Base-by-base conservation (phyloP, 2,113 vertebrate genomes). In the Syrrhaptes paradoxus region DNA sequence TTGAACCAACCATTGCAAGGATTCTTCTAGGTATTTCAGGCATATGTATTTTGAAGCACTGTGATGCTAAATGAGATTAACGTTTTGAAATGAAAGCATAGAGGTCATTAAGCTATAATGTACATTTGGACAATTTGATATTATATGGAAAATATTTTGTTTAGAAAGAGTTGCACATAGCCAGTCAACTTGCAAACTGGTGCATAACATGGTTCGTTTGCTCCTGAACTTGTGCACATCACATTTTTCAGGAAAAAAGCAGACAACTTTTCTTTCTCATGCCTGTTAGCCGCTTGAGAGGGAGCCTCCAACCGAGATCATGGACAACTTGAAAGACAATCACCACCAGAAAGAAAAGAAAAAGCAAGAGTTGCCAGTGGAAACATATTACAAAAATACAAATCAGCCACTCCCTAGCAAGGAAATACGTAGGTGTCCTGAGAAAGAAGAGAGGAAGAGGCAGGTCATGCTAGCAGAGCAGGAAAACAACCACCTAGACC, bases 161-260 rank as follows among this genome's bases (percentile, higher is more conserved):
- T 82, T 67, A 48, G 11, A 5, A 80, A 17, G 29, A 72, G 34
- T 25, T 76, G 58, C 36, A 43, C 22, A 7, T 2, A 52, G 66
- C 9, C 71, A 58, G 43, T 6, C 43, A 57, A 29, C n/a, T 67
- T 32, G 26, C 65, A n/a, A 55, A 45, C 21, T 14, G 18, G 36
- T 8, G 48, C 45, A 5, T 12, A 38, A 21, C 7, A 6, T 1
- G 13, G 21, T 28, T 26, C 0, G 1, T 45, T 81, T 73, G 28
- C 59, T 77, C 52, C 24, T 51, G 8, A 49, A 41, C 43, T 15
- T 34, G 17, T 11, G 32, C 59, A 52, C 9, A 10, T 66, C 22
- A 17, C 3, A 4, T 66, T 61, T 38, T 67, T 38, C n/a, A 71
- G 61, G 16, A 21, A 36, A 55, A 59, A 7, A 4, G 13, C 4